These are phyloP conservation scores for Corvus cornix DNA, from an alignment of 2,113 vertebrate genomes.

Conservation along the genomic window DNA sequence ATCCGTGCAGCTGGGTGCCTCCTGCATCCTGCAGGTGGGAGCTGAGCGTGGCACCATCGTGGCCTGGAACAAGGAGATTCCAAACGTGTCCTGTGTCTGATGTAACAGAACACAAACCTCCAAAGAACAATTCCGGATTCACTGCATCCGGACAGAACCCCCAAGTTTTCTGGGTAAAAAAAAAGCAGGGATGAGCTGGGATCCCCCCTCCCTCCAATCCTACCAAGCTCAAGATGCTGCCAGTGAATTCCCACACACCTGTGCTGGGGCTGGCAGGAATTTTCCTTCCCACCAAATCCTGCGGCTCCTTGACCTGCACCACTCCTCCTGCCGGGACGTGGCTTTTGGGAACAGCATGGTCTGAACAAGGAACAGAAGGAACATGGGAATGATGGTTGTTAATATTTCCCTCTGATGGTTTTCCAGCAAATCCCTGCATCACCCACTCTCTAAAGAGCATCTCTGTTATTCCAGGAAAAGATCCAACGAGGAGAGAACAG, in stretches of 20 bases:
- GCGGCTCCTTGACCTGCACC: accelerated
- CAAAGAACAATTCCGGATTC: accelerated
- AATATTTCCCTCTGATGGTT: neutral
- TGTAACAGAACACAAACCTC: accelerated
- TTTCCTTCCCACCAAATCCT: neutral
- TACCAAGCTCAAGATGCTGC: neutral
- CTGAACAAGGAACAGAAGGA: neutral
- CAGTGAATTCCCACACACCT: neutral
- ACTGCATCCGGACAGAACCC: accelerated
- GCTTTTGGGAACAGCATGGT: neutral
- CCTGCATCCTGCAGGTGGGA: neutral
- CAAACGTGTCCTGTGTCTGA: accelerated
- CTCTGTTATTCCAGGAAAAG: neutral
- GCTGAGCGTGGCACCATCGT: accelerated
- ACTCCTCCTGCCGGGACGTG: neutral
- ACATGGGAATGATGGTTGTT: neutral
- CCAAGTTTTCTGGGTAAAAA: neutral
- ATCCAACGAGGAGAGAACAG: neutral
- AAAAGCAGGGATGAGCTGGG: neutral
- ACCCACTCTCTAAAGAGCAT: neutral
- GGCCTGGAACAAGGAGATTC: neutral
- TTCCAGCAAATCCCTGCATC: neutral
- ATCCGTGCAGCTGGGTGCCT: accelerated
- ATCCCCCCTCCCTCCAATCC: neutral
- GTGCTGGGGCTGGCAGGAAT: neutral